phyloP scores from a whole-genome alignment of 2,113 vertebrate species.

The Bubo blakistoni region DNA sequence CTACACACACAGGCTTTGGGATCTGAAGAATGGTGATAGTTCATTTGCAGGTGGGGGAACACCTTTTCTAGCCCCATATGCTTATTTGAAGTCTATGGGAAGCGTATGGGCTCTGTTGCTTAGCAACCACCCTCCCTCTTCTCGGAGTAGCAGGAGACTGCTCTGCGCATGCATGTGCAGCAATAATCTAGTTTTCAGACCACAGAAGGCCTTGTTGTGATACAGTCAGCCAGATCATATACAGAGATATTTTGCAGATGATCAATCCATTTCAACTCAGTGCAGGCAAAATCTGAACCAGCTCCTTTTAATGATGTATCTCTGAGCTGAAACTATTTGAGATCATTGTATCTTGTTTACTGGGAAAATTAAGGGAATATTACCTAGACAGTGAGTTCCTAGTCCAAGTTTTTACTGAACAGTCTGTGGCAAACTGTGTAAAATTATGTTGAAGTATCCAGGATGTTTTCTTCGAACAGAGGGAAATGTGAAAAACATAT shows the following conservation, averaged over 20 bases:
- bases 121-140: slow-evolving; percentile 70
- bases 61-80: neutral
- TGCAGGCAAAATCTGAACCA: neutral
- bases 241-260: neutral
- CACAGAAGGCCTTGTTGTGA: neutral
- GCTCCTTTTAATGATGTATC: neutral
- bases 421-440: neutral
- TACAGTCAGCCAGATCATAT: neutral
- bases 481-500: neutral
- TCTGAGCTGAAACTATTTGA: neutral
- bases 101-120: slow-evolving; percentile 50
- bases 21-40: neutral
- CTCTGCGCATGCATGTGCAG: slow-evolving; percentile 1
- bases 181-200: slow-evolving; percentile 45
- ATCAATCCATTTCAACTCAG: neutral
- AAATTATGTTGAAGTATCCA: neutral
- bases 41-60: neutral
- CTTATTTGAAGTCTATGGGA: slow-evolving; percentile 26
- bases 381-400: neutral
- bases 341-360: neutral
- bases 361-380: neutral
- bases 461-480: neutral
- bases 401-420: neutral
- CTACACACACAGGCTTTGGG: neutral
- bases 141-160: neutral